Evolutionary conservation across 1,140 invertebrate genomes (phyloP).

Genomic region (Trissolcus basalis): DNA sequence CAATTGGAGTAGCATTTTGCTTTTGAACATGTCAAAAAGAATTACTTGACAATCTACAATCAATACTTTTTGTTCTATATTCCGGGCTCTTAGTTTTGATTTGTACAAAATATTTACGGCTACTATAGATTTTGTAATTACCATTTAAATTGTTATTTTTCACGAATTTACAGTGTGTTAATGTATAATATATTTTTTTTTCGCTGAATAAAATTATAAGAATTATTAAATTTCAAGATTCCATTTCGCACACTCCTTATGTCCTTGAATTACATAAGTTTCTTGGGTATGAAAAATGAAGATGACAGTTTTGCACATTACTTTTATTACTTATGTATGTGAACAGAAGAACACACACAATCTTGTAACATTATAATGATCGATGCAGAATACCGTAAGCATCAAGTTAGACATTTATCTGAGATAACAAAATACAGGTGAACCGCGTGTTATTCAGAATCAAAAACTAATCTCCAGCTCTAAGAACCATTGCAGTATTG

Average conservation of each 20-base stretch:
- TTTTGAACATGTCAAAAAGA: not conserved
- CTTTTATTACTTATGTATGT: no score
- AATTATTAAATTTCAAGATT: conserved; percentile 7
- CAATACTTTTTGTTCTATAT: not conserved
- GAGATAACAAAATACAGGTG: conserved; percentile 5
- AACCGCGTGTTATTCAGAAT: not conserved
- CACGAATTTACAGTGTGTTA: conserved; percentile 56
- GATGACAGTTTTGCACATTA: no score
- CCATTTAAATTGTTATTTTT: conserved; percentile 56
- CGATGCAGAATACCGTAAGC: conserved; percentile 5
- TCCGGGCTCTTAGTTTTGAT: conserved; percentile 28
- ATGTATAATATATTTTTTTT: conserved; percentile 57
- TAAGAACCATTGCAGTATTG: not conserved
- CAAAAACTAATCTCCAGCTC: not conserved
- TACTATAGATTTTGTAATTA: conserved; percentile 51
- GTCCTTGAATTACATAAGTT: not conserved
- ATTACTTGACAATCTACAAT: no score
- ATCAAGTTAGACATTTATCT: conserved; percentile 7
- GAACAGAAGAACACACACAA: not conserved
- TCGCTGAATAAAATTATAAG: conserved; percentile 50
- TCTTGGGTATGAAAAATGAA: no score
- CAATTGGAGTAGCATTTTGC: conserved; percentile 4
- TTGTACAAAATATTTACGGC: conserved; percentile 52
- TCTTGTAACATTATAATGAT: conserved; percentile 8
- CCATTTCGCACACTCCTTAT: not conserved